Conservation (phyloP, 2,888 invertebrate genomes). For the Apomyelois bistriatella region DNA sequence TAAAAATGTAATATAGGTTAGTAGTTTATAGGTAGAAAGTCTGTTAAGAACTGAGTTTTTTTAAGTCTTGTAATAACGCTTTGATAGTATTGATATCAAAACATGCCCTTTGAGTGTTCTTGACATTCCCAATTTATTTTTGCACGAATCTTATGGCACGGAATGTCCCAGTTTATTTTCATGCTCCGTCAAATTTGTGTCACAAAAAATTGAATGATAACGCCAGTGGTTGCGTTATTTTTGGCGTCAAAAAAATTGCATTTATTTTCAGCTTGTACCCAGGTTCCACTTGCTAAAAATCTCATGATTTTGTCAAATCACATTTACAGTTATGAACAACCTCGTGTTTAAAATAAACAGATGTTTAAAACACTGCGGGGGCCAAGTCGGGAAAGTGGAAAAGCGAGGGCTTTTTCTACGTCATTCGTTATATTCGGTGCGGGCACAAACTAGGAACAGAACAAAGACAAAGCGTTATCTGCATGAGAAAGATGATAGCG, state of each 20-base stretch:
- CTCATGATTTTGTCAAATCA: conserved; percentile 27
- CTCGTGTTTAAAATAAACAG: conserved; percentile 45
- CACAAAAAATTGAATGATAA: neutral
- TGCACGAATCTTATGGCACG: neutral
- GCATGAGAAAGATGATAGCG: no score
- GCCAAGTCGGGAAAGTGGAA: conserved; percentile 35
- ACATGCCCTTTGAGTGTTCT: no score
- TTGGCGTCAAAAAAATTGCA: neutral
- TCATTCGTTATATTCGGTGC: conserved; percentile 26
- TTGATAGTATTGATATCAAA: no score
- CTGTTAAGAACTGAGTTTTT: no score
- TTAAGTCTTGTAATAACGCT: no score
- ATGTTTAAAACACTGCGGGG: conserved; percentile 34
- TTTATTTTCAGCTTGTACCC: neutral
- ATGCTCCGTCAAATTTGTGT: neutral
- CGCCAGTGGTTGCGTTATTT: neutral
- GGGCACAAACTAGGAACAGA: conserved; percentile 1
- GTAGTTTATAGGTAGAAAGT: no score
- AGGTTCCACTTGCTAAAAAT: neutral
- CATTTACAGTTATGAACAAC: conserved; percentile 34
- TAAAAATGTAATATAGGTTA: no score
- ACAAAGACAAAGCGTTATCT: conserved; percentile 1
- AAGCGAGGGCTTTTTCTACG: conserved; percentile 23
- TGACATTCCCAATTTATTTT: neutral
- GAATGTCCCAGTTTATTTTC: neutral